Evolutionary conservation across 2,797 vertebrate genomes (phyloP), one percentile per base, ranked within the genome.

Genomic region (Novumbra hubbsi): DNA sequence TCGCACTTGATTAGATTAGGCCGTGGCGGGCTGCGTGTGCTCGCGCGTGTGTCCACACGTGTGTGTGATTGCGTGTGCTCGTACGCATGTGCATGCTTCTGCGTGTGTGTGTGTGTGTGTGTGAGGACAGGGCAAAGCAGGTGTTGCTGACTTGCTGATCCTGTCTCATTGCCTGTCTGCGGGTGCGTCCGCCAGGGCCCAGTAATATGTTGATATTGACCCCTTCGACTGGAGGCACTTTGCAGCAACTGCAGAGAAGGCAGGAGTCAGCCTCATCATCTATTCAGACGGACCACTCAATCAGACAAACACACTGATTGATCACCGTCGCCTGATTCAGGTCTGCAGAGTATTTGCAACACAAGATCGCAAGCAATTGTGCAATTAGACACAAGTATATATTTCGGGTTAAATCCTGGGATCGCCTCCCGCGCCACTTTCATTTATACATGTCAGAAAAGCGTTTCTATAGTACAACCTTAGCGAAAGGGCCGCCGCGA

Each of bases 1-100:
- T 94, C 91, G 84, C 91, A 93, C 90, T 94, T 92, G 92, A 95
- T 95, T 94, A 92, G 91, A 95, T 94, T 94, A 93, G 88, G 87
- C 88, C 76, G 84, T 79, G 81, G 70, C 80, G 86, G 88, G 85
- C 77, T 73, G 73, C 27, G 65, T 73, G 66, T 79, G 34, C 27
- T 28, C 52, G 38, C 24, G 63, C 34, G 50, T 49, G 73, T 83
- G 81, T 83, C 79, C 67, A 80, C 83, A 86, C 80, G 77, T 74
- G 80, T 81, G 78, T 67, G 76, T 73, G 78, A 49, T 69, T 49
- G 70, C 73, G 67, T 19, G 75, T 52, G 70, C 52, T 50, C 76
- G 79, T 75, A 77, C 70, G 74, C 81, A 77, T 64, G 76, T 79
- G 75, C 72, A 76, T 78, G 78, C 63, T 80, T 80, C 50, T 48